phyloP scores from a whole-genome alignment of 2,888 invertebrate genomes.

The Ceramica pisi region DNA sequence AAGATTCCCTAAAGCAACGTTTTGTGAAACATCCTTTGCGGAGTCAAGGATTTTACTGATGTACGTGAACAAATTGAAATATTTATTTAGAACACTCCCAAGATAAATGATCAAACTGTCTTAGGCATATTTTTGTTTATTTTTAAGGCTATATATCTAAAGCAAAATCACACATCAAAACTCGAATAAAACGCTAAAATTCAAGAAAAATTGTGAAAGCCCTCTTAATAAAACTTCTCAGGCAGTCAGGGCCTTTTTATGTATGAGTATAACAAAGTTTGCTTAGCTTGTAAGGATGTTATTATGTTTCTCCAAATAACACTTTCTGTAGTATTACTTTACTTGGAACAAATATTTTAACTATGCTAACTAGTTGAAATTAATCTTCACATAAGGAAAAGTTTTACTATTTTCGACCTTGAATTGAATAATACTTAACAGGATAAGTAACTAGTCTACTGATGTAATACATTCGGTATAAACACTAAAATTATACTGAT shows the following conservation, averaged over 20 bases:
- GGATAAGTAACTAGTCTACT: slow-evolving; percentile 10
- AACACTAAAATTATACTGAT: background rate
- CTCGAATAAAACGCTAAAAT: too few relatives aligned
- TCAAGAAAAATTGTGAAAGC: too few relatives aligned
- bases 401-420: background rate
- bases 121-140: too few relatives aligned
- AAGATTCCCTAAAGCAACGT: too few relatives aligned
- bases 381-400: slow-evolving; percentile 22
- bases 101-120: too few relatives aligned
- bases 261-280: background rate
- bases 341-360: slow-evolving; percentile 3
- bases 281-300: background rate
- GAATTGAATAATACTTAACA: slow-evolving; percentile 8
- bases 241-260: too few relatives aligned
- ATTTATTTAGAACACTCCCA: too few relatives aligned
- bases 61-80: too few relatives aligned
- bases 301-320: background rate
- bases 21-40: too few relatives aligned
- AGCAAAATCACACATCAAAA: too few relatives aligned
- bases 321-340: background rate
- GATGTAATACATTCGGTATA: background rate
- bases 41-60: too few relatives aligned
- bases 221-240: background rate
- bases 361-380: background rate
- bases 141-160: too few relatives aligned